Conservation (phyloP, 2,888 invertebrate species). For the Catonia carolina region DNA sequence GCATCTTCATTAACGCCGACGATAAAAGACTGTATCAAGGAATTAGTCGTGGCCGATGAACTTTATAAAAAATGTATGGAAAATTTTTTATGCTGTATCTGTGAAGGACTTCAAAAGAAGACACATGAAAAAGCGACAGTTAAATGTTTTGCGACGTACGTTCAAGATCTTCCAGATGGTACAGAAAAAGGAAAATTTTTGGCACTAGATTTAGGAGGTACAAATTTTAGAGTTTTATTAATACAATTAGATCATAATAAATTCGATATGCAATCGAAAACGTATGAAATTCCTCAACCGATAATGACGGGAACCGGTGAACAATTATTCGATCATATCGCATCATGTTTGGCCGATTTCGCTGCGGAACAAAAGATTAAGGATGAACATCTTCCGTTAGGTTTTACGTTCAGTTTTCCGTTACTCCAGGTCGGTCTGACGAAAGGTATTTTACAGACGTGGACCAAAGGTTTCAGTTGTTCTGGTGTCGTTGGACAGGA, state of each 20-base stretch:
- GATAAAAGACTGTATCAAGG: too few species aligned
- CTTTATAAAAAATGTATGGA: conserved; percentile 69
- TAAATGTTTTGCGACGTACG: conserved; percentile 94
- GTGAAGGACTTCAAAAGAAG: conserved; percentile 72
- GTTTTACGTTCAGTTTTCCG: conserved; percentile 59
- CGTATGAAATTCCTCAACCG: conserved; percentile 89
- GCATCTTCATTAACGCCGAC: too few species aligned
- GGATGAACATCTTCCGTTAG: conserved; percentile 47
- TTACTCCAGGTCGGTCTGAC: conserved; percentile 51
- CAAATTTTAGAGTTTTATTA: conserved; percentile 92
- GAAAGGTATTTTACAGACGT: conserved; percentile 48
- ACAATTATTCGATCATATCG: conserved; percentile 56
- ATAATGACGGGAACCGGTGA: conserved; percentile 88
- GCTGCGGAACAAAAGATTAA: conserved; percentile 45
- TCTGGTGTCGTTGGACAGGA: conserved; percentile 53
- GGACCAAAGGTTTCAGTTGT: conserved; percentile 58
- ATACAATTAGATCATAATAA: conserved; percentile 74
- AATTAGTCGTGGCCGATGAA: too few species aligned
- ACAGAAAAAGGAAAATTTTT: conserved; percentile 85
- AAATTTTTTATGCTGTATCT: conserved; percentile 66
- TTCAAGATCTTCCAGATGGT: conserved; percentile 91
- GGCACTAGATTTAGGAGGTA: conserved; percentile 95
- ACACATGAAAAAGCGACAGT: conserved; percentile 72
- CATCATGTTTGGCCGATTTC: conserved; percentile 51
- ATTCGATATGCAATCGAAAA: conserved; percentile 94